Percentiles rank a stretch among this genome's conserved stretches.
Conservation (phyloP, 2,797 vertebrate genomes). For the Brachymystax lenok region DNA sequence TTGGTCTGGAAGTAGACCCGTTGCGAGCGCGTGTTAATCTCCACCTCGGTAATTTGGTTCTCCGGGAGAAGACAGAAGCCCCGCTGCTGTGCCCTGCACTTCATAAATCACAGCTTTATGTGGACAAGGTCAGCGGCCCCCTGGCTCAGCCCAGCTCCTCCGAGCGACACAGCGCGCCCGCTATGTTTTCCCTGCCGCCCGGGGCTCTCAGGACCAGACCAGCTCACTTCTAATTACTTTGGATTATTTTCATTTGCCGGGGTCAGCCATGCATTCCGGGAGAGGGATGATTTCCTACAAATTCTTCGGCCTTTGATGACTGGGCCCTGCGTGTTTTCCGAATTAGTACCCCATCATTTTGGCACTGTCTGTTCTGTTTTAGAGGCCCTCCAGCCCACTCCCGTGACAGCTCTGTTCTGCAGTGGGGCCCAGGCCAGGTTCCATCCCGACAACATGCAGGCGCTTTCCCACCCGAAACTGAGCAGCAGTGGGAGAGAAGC, state of each 20-base stretch:
- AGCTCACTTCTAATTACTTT: slow-evolving; percentile 99
- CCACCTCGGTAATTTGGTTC: slow-evolving; percentile 98
- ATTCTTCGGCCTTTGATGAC: slow-evolving; percentile 73
- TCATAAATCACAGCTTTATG: slow-evolving; percentile 99
- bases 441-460: slow-evolving; percentile 14
- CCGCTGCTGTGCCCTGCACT: slow-evolving; percentile 97
- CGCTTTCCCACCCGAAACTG: no score
- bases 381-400: slow-evolving; percentile 18
- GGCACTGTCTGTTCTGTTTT: slow-evolving; percentile 57
- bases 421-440: slow-evolving; percentile 17
- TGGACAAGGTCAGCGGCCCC: slow-evolving; percentile 97
- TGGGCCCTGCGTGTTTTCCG: slow-evolving; percentile 70
- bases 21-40: slow-evolving; percentile 97
- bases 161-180: slow-evolving; percentile 81
- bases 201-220: slow-evolving; percentile 92
- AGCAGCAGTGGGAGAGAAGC: background rate
- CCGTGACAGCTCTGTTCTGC: slow-evolving; percentile 30
- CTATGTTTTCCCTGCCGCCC: slow-evolving; percentile 95
- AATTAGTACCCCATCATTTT: slow-evolving; percentile 80
- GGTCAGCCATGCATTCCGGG: slow-evolving; percentile 91
- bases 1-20: slow-evolving; percentile 92
- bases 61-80: slow-evolving; percentile 98
- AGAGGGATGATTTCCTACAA: slow-evolving; percentile 86
- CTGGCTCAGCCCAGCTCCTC: slow-evolving; percentile 88
- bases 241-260: slow-evolving; percentile 99